phyloP scores from a whole-genome alignment of 2,797 vertebrate genomes.

The Sebastolobus altivelis region DNA sequence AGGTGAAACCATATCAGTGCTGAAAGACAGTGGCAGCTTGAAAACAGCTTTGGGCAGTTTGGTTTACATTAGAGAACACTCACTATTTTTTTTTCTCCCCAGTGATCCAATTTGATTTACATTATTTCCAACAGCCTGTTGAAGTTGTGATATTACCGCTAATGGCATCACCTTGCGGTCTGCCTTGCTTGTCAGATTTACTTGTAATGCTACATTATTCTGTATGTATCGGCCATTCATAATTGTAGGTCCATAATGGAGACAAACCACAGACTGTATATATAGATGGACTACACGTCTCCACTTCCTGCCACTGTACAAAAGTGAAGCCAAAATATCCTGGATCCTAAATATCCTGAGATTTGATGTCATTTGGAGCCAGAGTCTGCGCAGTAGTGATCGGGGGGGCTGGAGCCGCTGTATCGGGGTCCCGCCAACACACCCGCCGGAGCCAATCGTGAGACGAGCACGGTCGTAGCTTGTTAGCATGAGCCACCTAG shows the following conservation, averaged over 20 bases:
- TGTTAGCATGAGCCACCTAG: no score
- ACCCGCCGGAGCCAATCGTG: no score
- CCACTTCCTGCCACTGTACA: neutral
- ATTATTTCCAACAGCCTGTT: constrained; percentile 40
- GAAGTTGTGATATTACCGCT: constrained; percentile 14
- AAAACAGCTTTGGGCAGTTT: constrained; percentile 58
- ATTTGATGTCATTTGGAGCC: neutral
- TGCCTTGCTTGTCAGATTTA: neutral
- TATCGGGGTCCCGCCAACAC: no score
- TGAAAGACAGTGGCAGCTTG: constrained; percentile 65
- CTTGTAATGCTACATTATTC: constrained; percentile 2
- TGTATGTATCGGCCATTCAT: neutral
- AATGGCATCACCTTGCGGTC: neutral
- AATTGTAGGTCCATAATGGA: neutral
- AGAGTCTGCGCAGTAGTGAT: neutral
- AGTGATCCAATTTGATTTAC: constrained; percentile 37
- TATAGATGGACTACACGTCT: neutral
- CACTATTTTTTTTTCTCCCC: constrained; percentile 13
- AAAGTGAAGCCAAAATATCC: neutral
- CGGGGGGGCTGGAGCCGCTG: no score
- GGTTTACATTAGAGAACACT: constrained; percentile 43
- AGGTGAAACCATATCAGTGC: constrained; percentile 51
- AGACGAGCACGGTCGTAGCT: no score
- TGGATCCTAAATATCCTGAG: neutral
- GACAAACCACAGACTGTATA: neutral